Evolutionary conservation across 2,888 invertebrate species (phyloP).

Genomic region (Allacma fusca): DNA sequence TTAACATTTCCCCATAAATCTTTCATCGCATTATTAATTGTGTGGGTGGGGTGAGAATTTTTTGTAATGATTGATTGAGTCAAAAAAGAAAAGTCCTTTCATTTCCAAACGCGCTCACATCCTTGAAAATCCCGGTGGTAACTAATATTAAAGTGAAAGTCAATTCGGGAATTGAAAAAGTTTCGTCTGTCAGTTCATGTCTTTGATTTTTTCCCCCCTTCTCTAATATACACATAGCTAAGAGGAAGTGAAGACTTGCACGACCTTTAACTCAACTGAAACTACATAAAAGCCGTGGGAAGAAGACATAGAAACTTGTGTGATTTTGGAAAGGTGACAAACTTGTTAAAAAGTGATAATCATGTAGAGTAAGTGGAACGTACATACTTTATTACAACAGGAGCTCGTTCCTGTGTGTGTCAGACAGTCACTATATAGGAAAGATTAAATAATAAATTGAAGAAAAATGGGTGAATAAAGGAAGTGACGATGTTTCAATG

Average conservation of each 20-base stretch:
- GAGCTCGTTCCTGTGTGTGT: background rate
- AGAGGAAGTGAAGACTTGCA: too few relatives aligned
- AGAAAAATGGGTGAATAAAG: background rate
- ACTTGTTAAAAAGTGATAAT: background rate
- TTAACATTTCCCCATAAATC: background rate
- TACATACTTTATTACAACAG: background rate
- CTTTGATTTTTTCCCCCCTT: background rate
- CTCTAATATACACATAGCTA: too few relatives aligned
- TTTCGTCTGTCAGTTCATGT: background rate
- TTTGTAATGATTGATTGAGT: background rate
- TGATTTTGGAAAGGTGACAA: too few relatives aligned
- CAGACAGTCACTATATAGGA: too few relatives aligned
- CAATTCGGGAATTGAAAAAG: background rate
- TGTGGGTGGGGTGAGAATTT: constrained; percentile 10
- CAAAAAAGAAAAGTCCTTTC: background rate
- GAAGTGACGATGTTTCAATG: constrained; percentile 76
- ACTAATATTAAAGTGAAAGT: background rate
- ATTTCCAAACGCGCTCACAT: background rate
- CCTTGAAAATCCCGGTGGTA: background rate
- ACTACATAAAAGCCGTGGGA: too few relatives aligned
- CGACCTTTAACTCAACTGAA: too few relatives aligned
- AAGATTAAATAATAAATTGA: background rate
- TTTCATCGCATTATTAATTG: constrained; percentile 12
- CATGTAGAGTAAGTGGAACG: background rate
- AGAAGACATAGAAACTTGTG: too few relatives aligned